These are phyloP conservation scores for Mormoops blainvillei DNA, from an alignment of 2,113 vertebrate genomes.

Conservation along the genomic window DNA sequence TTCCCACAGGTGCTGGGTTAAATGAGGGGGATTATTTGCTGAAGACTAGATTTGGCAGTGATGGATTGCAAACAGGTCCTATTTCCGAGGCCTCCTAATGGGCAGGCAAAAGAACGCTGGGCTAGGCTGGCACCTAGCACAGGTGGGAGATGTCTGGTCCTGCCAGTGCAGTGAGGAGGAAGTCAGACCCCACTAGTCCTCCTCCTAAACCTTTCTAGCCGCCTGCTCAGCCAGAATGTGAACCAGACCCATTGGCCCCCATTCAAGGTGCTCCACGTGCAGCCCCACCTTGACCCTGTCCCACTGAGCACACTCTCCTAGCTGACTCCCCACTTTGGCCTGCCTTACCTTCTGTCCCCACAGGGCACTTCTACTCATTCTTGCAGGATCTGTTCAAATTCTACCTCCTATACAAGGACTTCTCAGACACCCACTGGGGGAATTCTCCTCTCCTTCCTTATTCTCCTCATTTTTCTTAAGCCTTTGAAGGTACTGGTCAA, in stretches of 20 bases:
- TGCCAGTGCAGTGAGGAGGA: background rate
- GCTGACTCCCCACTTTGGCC: accelerated
- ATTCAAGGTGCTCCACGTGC: accelerated
- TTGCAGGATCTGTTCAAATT: background rate
- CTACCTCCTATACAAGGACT: background rate
- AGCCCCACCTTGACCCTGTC: background rate
- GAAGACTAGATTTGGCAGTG: constrained; percentile 37
- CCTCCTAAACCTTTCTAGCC: background rate
- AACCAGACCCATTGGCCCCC: background rate
- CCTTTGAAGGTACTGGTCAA: background rate
- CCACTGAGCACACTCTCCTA: background rate
- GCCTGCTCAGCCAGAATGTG: background rate
- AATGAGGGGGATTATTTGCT: constrained; percentile 24
- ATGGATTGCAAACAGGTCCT: background rate
- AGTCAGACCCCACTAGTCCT: background rate
- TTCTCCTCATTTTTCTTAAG: background rate
- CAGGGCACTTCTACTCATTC: background rate
- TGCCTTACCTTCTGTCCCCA: background rate
- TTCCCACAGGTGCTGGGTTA: constrained; percentile 40
- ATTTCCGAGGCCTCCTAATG: background rate
- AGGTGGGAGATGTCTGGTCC: background rate
- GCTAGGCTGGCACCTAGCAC: background rate
- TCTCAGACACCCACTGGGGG: background rate
- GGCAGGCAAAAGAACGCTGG: background rate
- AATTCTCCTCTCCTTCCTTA: background rate